Evolutionary conservation across 2,113 vertebrate species (phyloP).

Genomic region (Rhegmatorhina hoffmannsi): DNA sequence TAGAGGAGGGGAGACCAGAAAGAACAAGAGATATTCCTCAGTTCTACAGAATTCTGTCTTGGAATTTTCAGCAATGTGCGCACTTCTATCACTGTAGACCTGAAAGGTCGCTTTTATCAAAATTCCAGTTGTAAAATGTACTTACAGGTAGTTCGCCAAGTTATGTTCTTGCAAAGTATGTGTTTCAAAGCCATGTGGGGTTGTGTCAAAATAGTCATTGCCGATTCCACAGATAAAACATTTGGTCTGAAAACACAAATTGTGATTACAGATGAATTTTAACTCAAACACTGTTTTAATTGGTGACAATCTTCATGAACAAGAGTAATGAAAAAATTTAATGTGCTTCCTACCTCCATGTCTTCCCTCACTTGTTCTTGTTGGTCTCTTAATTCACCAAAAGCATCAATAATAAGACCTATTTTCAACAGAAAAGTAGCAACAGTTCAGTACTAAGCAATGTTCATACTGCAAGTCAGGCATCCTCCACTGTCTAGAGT

Average conservation of each 20-base stretch:
- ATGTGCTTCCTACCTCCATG: conserved; percentile 86
- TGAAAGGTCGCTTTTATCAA: not conserved
- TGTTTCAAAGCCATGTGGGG: conserved; percentile 96
- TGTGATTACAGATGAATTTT: not conserved
- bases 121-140: conserved; percentile 50
- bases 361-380: conserved; percentile 98
- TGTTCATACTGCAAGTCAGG: not conserved
- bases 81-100: not conserved
- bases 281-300: not conserved
- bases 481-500: not conserved
- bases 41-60: not conserved
- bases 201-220: conserved; percentile 98
- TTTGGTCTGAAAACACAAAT: conserved; percentile 85
- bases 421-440: conserved; percentile 33
- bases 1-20: not conserved
- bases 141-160: conserved; percentile 98
- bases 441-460: not conserved
- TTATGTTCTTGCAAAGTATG: conserved; percentile 99
- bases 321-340: not conserved
- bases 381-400: conserved; percentile 97
- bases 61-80: not conserved
- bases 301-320: not conserved
- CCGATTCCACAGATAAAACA: conserved; percentile 99
- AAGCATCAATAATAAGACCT: conserved; percentile 99
- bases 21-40: not conserved